These are phyloP conservation scores for Pongo pygmaeus DNA, from an alignment of 2,113 vertebrate genomes.

Conservation along the genomic window DNA sequence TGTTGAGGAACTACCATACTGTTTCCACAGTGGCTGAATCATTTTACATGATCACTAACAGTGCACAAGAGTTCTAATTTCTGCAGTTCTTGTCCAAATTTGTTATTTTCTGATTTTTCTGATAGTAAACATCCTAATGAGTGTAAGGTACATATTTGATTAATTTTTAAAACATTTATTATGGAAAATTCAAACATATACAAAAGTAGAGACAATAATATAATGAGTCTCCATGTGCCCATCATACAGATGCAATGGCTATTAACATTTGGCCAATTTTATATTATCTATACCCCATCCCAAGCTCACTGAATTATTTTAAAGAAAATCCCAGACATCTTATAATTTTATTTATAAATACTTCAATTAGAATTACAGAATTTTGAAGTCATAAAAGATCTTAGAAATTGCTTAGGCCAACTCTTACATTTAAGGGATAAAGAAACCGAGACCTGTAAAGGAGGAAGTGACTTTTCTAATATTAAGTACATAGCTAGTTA, in stretches of 20 bases:
- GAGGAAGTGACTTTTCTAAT: not conserved
- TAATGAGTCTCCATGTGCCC: not conserved
- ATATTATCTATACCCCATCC: not conserved
- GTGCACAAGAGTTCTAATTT: not conserved
- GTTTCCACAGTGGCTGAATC: not conserved
- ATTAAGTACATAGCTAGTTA: not conserved
- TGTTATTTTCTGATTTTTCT: not conserved
- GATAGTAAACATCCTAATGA: not conserved
- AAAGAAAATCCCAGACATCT: not conserved
- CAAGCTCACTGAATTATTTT: slow-evolving; percentile 4
- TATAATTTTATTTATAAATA: slow-evolving; percentile 1
- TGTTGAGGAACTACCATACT: not conserved
- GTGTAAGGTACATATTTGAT: not conserved
- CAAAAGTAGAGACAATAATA: not conserved
- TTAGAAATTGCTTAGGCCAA: not conserved
- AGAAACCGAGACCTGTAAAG: not conserved
- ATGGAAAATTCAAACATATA: not conserved
- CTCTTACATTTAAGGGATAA: not conserved
- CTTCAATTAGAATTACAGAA: slow-evolving; percentile 29
- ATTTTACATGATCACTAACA: not conserved
- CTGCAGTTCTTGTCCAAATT: not conserved
- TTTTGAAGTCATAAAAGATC: not conserved
- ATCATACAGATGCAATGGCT: not conserved
- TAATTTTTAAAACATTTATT: not conserved
- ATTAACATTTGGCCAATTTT: not conserved